phyloP scores from a whole-genome alignment of 2,797 vertebrate species.

The Diplodus sargus region DNA sequence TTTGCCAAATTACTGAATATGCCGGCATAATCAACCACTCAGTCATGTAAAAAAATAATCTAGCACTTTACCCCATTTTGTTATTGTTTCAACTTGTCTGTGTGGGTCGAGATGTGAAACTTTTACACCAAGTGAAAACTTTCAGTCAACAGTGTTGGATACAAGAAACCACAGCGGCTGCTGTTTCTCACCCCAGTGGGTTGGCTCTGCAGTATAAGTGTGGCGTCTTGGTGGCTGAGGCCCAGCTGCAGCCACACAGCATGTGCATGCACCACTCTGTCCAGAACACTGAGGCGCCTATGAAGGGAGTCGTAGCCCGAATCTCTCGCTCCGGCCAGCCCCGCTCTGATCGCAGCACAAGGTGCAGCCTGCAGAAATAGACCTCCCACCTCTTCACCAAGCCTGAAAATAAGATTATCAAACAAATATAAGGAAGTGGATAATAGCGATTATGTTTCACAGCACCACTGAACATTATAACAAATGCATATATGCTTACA shows the following conservation, averaged over 20 bases:
- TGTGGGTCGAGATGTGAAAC: background rate
- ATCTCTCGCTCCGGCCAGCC: constrained; percentile 85
- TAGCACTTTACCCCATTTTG: background rate
- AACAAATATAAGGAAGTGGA: background rate
- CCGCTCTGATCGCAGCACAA: constrained; percentile 61
- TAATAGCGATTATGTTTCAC: background rate
- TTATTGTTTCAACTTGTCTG: background rate
- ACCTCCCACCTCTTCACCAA: constrained; percentile 87
- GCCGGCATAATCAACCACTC: background rate
- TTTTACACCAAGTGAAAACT: background rate
- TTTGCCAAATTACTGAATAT: background rate
- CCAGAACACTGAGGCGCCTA: constrained; percentile 91
- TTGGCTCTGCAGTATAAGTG: constrained; percentile 85
- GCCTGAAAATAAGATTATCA: constrained; percentile 49
- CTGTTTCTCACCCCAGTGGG: constrained; percentile 89
- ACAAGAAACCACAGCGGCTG: background rate
- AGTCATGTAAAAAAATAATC: background rate
- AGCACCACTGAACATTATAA: background rate
- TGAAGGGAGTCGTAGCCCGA: constrained; percentile 94
- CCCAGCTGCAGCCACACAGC: constrained; percentile 93
- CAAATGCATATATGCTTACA: background rate
- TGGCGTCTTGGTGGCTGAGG: constrained; percentile 87
- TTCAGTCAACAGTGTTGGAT: background rate
- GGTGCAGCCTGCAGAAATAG: constrained; percentile 82
- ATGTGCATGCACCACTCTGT: constrained; percentile 92